Conservation (phyloP, 2,797 vertebrate genomes). For the Clarias platycephalus region DNA sequence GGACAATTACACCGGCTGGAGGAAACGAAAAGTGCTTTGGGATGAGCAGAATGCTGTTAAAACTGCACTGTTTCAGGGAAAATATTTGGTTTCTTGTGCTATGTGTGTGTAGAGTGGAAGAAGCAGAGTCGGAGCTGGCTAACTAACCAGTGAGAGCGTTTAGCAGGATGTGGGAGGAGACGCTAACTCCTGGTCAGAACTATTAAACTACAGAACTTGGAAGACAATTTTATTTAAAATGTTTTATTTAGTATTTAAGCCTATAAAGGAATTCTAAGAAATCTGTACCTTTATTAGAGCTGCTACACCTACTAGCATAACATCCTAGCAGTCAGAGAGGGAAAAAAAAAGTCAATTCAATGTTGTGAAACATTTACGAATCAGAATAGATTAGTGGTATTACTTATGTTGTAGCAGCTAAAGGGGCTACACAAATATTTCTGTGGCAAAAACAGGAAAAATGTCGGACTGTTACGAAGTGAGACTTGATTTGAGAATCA, state of each 20-base stretch:
- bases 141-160: not conserved
- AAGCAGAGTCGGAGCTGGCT: not conserved
- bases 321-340: not conserved
- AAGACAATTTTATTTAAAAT: not conserved
- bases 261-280: not conserved
- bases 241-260: not conserved
- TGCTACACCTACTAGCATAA: not conserved
- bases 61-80: not conserved
- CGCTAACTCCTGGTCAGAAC: not conserved
- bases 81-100: not conserved
- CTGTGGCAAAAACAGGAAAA: not conserved
- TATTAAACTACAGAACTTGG: not conserved
- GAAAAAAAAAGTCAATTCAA: not conserved
- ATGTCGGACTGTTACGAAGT: not conserved
- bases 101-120: not conserved
- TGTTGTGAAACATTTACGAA: not conserved
- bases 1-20: not conserved
- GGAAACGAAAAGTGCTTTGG: not conserved
- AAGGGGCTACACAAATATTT: not conserved
- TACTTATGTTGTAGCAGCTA: not conserved
- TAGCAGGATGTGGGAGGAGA: not conserved
- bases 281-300: not conserved
- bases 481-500: not conserved
- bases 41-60: not conserved
- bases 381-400: not conserved